Percentiles rank a stretch among this genome's conserved stretches.
phyloP scores from a whole-genome alignment of 92 coral and sea anemone genomes.

The Heteractis magnifica region DNA sequence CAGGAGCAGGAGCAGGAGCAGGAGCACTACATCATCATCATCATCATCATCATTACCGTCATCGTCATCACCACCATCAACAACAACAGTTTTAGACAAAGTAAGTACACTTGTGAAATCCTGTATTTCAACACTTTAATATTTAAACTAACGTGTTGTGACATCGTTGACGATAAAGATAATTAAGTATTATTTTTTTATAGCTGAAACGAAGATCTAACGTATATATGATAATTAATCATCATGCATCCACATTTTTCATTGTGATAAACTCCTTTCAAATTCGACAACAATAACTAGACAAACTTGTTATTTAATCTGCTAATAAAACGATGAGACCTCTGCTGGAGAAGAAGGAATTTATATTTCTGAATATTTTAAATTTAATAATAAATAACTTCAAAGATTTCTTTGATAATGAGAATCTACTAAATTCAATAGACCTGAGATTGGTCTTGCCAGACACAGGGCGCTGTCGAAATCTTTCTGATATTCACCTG shows the following conservation, averaged over 20 bases:
- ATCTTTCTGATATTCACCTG: neutral
- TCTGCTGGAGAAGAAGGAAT: neutral
- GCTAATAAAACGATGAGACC: neutral
- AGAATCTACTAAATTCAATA: neutral
- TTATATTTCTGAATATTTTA: neutral
- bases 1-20: too few relatives aligned
- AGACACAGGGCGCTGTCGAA: neutral
- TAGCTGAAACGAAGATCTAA: too few relatives aligned
- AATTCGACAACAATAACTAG: neutral
- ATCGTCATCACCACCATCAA: too few relatives aligned
- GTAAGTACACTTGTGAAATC: neutral
- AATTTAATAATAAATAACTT: constrained; percentile 3
- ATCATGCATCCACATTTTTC: neutral
- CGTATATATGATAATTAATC: too few relatives aligned
- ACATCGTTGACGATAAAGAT: neutral
- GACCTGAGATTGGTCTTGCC: neutral
- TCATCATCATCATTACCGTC: too few relatives aligned
- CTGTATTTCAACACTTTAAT: constrained; percentile 1
- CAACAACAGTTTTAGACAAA: too few relatives aligned
- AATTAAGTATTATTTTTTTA: neutral
- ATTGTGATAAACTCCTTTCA: neutral
- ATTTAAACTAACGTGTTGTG: neutral
- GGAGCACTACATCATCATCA: too few relatives aligned
- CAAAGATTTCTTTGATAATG: neutral
- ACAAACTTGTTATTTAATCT: neutral